Conservation (phyloP, 30 jellyfish, hydroid and myxozoan species). For the Pseudorhiza aurosa region DNA sequence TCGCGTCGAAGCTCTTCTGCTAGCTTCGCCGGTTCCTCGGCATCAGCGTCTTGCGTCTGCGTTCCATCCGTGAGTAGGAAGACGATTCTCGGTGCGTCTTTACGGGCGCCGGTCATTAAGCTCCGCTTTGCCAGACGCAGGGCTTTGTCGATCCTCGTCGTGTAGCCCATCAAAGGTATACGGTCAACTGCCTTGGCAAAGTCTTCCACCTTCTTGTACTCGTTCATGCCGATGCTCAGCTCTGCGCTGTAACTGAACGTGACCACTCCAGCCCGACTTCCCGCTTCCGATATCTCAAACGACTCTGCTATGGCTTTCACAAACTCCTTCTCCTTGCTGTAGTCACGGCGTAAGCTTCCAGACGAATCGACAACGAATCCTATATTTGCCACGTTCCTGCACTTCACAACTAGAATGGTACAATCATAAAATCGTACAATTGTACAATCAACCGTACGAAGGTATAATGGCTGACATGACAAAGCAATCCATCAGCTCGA, state of each 20-base stretch:
- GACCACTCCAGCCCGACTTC: slow-evolving; percentile 81
- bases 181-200: slow-evolving; percentile 75
- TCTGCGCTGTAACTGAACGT: slow-evolving; percentile 81
- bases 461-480: no score
- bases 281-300: slow-evolving; percentile 47
- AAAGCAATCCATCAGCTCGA: no score
- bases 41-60: slow-evolving; percentile 74
- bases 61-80: slow-evolving; percentile 88
- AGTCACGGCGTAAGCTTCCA: slow-evolving; percentile 68
- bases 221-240: slow-evolving; percentile 73
- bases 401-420: background rate
- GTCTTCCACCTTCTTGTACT: slow-evolving; percentile 42
- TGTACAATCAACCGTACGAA: no score
- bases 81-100: slow-evolving; percentile 61
- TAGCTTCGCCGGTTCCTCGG: slow-evolving; percentile 65
- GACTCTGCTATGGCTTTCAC: slow-evolving; percentile 33
- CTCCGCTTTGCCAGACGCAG: slow-evolving; percentile 68
- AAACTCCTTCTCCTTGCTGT: slow-evolving; percentile 64
- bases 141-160: slow-evolving; percentile 89
- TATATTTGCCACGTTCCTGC: slow-evolving; percentile 50
- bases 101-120: slow-evolving; percentile 64
- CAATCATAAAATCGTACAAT: no score
- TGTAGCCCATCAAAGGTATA: slow-evolving; percentile 75
- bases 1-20: slow-evolving; percentile 69
- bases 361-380: slow-evolving; percentile 79